Conservation (phyloP, 2,888 invertebrate genomes). For the Dasysyrphus albostriatus region DNA sequence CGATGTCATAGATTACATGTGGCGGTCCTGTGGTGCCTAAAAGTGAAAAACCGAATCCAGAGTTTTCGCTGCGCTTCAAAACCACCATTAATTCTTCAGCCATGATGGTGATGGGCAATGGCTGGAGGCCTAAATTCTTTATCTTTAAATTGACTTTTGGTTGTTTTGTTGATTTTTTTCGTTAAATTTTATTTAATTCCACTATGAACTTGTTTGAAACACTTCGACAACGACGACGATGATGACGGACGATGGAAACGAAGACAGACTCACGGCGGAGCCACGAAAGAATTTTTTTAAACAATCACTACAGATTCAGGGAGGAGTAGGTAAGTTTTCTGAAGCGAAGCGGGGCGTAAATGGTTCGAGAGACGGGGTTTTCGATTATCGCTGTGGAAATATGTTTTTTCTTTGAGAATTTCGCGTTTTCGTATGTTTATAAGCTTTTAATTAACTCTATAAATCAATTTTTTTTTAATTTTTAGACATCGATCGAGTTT, state of each 20-base stretch:
- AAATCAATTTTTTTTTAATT: slow-evolving; percentile 61
- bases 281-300: slow-evolving; percentile 48
- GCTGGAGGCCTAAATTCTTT: slow-evolving; percentile 61
- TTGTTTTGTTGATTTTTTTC: slow-evolving; percentile 22
- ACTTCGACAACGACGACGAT: slow-evolving; percentile 49
- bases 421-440: slow-evolving; percentile 42
- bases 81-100: slow-evolving; percentile 96
- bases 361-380: slow-evolving; percentile 20
- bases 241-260: slow-evolving; percentile 24
- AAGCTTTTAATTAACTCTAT: slow-evolving; percentile 40
- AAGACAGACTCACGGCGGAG: slow-evolving; percentile 26
- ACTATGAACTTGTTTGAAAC: slow-evolving; percentile 69
- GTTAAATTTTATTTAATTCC: slow-evolving; percentile 31
- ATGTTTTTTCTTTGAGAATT: slow-evolving; percentile 28
- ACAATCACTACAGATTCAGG: slow-evolving; percentile 56
- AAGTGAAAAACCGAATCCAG: slow-evolving; percentile 95
- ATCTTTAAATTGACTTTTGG: slow-evolving; percentile 50
- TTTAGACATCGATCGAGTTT: slow-evolving; percentile 70
- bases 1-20: slow-evolving; percentile 96
- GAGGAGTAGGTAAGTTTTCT: slow-evolving; percentile 8
- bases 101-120: slow-evolving; percentile 84
- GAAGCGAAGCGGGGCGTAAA: slow-evolving; percentile 25
- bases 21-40: slow-evolving; percentile 96
- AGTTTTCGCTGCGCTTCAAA: slow-evolving; percentile 93
- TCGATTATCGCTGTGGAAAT: slow-evolving; percentile 39